Conservation (phyloP, 2,797 vertebrate genomes). For the Poeciliopsis turneri region DNA sequence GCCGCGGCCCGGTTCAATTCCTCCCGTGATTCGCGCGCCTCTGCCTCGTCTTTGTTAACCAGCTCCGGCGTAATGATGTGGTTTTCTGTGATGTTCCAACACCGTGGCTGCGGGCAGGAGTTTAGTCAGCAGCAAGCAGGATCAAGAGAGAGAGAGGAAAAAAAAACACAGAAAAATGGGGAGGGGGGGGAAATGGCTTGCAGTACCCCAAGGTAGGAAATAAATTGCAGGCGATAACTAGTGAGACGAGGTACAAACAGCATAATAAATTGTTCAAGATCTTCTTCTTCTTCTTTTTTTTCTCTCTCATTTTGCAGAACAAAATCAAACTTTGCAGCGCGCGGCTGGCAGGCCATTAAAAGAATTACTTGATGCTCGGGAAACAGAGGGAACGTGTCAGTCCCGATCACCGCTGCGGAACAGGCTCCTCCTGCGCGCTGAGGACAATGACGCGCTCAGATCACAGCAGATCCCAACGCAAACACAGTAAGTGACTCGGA, state of each 20-base stretch:
- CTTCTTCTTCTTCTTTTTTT: constrained; percentile 16
- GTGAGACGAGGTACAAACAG: constrained; percentile 82
- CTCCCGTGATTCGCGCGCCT: constrained; percentile 70
- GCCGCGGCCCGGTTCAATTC: constrained; percentile 41
- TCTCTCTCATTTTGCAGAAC: constrained; percentile 76
- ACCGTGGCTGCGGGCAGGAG: constrained; percentile 82
- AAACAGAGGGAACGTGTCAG: constrained; percentile 78
- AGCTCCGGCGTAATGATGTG: constrained; percentile 81
- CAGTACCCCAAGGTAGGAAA: constrained; percentile 85
- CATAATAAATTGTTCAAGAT: constrained; percentile 83
- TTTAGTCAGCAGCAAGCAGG: constrained; percentile 79
- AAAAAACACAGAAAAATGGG: constrained; percentile 75
- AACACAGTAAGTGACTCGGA: constrained; percentile 72
- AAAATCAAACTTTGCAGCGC: constrained; percentile 82
- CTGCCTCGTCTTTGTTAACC: constrained; percentile 80
- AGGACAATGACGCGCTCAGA: constrained; percentile 58
- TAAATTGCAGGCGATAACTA: constrained; percentile 85
- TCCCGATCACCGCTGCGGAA: constrained; percentile 67
- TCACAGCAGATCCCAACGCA: constrained; percentile 61
- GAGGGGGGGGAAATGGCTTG: constrained; percentile 74
- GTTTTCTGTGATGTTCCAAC: constrained; percentile 84
- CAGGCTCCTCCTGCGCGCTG: constrained; percentile 59
- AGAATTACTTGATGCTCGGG: constrained; percentile 81
- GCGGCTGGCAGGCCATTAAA: constrained; percentile 83
- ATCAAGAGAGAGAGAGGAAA: constrained; percentile 56